Evolutionary conservation across 2,797 vertebrate species (phyloP).

Genomic region (Alauda arvensis): DNA sequence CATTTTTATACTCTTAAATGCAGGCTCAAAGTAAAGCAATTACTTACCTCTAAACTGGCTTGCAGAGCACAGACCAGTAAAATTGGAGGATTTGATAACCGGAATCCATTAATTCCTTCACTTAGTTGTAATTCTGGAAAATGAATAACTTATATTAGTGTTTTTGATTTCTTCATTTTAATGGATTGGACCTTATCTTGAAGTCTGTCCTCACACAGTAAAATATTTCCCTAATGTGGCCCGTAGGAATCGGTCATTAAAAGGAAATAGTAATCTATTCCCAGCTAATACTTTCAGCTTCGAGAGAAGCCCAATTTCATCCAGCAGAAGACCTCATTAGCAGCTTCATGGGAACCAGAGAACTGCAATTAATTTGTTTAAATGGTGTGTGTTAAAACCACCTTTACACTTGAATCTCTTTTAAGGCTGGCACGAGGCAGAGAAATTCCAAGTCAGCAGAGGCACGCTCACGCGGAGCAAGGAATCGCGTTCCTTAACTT

Average conservation of each 20-base stretch:
- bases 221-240: slow-evolving; percentile 43
- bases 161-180: slow-evolving; percentile 41
- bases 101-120: slow-evolving; percentile 86
- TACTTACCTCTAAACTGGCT: slow-evolving; percentile 90
- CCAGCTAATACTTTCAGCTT: slow-evolving; percentile 35
- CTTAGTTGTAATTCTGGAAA: slow-evolving; percentile 79
- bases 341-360: slow-evolving; percentile 32
- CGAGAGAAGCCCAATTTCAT: slow-evolving; percentile 25
- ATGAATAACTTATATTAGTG: slow-evolving; percentile 30
- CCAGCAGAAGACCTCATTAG: slow-evolving; percentile 51
- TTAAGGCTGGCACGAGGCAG: slow-evolving; percentile 19
- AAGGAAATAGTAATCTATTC: slow-evolving; percentile 40
- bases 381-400: slow-evolving; percentile 40
- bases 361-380: slow-evolving; percentile 52
- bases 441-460: slow-evolving; percentile 42
- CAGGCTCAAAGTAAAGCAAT: slow-evolving; percentile 20
- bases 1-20: slow-evolving; percentile 3
- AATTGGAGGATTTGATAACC: slow-evolving; percentile 91
- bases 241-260: slow-evolving; percentile 32
- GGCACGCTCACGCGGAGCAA: accelerated
- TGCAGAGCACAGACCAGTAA: slow-evolving; percentile 89
- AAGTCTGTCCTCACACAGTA: background rate
- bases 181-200: slow-evolving; percentile 30
- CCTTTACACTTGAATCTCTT: slow-evolving; percentile 46
- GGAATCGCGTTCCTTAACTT: background rate